These are phyloP conservation scores for Andrena praecox DNA, from an alignment of 2,888 invertebrate genomes.

Conservation along the genomic window DNA sequence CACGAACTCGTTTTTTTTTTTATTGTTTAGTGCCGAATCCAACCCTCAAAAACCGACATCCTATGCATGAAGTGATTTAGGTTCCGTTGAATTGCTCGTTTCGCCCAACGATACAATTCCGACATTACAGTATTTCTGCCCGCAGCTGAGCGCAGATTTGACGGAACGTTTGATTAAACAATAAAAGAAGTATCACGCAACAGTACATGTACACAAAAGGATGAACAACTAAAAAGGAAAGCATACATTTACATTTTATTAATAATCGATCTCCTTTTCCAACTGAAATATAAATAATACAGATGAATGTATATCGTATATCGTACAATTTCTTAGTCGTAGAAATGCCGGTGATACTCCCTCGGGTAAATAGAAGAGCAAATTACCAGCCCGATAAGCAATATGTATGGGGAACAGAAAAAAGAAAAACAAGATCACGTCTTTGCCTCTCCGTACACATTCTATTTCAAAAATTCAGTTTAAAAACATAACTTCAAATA, in stretches of 20 bases:
- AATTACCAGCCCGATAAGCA: constrained; percentile 55
- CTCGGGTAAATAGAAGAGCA: constrained; percentile 50
- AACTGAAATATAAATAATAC: constrained; percentile 77
- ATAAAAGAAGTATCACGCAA: constrained; percentile 3
- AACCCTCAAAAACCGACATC: not conserved
- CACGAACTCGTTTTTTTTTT: not conserved
- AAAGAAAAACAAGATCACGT: constrained; percentile 71
- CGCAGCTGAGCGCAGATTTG: not conserved
- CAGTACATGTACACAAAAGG: constrained; percentile 48
- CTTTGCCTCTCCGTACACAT: constrained; percentile 83
- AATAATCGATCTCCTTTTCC: constrained; percentile 74
- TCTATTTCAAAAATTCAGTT: constrained; percentile 84
- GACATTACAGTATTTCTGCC: not conserved
- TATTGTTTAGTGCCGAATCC: not conserved
- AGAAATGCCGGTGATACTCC: constrained; percentile 46
- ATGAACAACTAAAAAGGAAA: constrained; percentile 66
- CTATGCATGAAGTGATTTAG: not conserved
- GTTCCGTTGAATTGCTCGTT: not conserved
- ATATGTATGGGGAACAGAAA: constrained; percentile 60
- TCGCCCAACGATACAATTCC: not conserved
- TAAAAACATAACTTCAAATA: constrained; percentile 84
- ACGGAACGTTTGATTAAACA: not conserved
- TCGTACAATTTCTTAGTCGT: constrained; percentile 67
- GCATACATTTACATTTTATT: constrained; percentile 77
- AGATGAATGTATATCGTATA: constrained; percentile 70